Evolutionary conservation across 2,797 vertebrate genomes (phyloP), one percentile per base, ranked within the genome.

Genomic region (Manis crassicaudata): DNA sequence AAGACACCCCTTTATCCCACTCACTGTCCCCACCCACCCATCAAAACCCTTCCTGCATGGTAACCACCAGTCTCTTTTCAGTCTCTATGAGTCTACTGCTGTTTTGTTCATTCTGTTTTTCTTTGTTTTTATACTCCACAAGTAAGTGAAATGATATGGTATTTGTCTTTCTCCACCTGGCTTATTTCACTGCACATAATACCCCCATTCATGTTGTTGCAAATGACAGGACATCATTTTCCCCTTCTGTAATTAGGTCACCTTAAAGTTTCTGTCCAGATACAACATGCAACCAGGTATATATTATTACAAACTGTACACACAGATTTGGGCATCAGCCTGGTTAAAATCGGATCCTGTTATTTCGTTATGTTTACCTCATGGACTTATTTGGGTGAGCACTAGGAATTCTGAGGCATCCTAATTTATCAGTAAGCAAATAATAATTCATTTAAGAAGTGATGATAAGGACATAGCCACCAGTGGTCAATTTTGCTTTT

Each of bases 381-480:
- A 86, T 91, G 32, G 20, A 87, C 14, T 88, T 86, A 82, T 37
- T 87, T 89, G 35, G 20, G 6, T 90, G 23, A 88, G 35, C 94
- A 84, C 23, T n/a, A 93, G 29, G 50, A 96, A 92, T 90, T 81
- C 8, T 72, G 32, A 3, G 40, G 27, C 60, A 70, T 54, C 25
- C 8, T 82, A 75, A 76, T 81, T 81, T 76, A 81, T 6, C 25
- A 96, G 60, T 62, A 76, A 70, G 6, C 23, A 35, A 58, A 62
- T 35, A 2, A 14, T 77, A 91, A 79, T 70, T 92, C 29, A 72
- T 81, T 25, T 70, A 90, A 87, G 88, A 80, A 68, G 6, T 80
- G 1, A 12, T 76, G 62, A 27, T 81, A 56, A 94, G 29, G 5
- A 85, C 29, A 88, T 17, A 88, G 14, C 3, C 23, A 89, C 17